phyloP scores from a whole-genome alignment of 2,888 invertebrate genomes.

The Enchytraeus crypticus region DNA sequence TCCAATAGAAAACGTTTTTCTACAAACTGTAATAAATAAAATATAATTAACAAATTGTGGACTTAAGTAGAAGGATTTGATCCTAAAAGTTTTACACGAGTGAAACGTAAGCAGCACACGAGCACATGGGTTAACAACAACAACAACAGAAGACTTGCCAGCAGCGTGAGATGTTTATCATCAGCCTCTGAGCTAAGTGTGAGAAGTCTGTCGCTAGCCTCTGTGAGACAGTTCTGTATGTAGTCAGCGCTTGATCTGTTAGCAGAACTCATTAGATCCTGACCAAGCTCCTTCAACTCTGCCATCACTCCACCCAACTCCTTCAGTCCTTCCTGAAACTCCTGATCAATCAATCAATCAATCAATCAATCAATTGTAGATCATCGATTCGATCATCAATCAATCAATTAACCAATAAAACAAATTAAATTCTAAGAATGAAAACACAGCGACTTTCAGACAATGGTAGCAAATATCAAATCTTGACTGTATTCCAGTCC shows the following conservation, averaged over 20 bases:
- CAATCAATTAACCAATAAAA: too few species aligned
- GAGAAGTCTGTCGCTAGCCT: not conserved
- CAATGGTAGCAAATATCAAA: too few species aligned
- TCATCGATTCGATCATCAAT: too few species aligned
- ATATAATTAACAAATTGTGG: too few species aligned
- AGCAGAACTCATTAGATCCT: not conserved
- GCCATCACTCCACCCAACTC: not conserved
- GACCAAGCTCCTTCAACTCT: not conserved
- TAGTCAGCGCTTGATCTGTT: slow-evolving; percentile 1
- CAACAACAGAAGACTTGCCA: slow-evolving; percentile 7
- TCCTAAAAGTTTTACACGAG: not conserved
- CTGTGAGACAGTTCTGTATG: not conserved
- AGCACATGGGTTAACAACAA: too few species aligned
- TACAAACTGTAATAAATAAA: too few species aligned
- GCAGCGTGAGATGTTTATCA: slow-evolving; percentile 4
- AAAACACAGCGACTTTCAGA: too few species aligned
- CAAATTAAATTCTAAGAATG: too few species aligned
- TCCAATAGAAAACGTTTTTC: too few species aligned
- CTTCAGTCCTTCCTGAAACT: not conserved
- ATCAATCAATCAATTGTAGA: too few species aligned
- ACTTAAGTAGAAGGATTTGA: not conserved
- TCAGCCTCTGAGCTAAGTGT: not conserved
- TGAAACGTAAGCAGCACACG: not conserved
- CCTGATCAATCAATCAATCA: too few species aligned
- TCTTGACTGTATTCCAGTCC: too few species aligned